Base-by-base conservation (phyloP, 2,888 invertebrate species). In the Mesorhabditis spiculigera region DNA sequence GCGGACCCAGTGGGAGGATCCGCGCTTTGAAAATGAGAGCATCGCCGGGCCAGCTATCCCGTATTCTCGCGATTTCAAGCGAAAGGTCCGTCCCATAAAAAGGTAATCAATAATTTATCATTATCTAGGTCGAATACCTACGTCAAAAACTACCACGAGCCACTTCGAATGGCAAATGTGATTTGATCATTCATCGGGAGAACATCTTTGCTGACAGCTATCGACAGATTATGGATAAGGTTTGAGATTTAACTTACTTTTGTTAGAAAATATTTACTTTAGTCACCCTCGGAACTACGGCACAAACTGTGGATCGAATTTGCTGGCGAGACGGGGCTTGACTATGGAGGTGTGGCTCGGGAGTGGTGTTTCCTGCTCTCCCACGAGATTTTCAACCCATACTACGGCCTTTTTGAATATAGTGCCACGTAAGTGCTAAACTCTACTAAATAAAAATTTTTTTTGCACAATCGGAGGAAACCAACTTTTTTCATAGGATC, bases 351-450 rank as follows among this genome's bases (percentile, higher is more conserved):
- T 65, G 77, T 77, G 65, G 42, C 95, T 0, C 90, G 97, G 73
- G 97, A 98, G 88, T 97, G 96, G 95, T 98, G 98, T 90, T 98
- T 95, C 90, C 90, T 97, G 43, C 89, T 98, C 10, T 97, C 96
- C 1, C 95, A 95, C 88, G 97, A 98, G 89, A 96, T 98, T 95
- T 98, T 98, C 89, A 98, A 98, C 90, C 98, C 98, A 0, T 98
- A 97, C 88, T 98, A 98, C 88, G 97, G 97, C 0, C 90, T 98
- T 69, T 98, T 98, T 89, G 97, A 98, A 88, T 98, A 98, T 90
- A 96, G 96, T 1, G 97, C 97, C 5, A 95, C 95, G 96, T 92
- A 88, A 90, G 91, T 90, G 41, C 67, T 45, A 58, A 4, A 45
- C 44, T 64, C 41, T 16, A 10, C 10, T n/a, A 64, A n/a, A 10